Evolutionary conservation across 2,797 vertebrate genomes (phyloP).

Genomic region (Paramormyrops hopkinsi): DNA sequence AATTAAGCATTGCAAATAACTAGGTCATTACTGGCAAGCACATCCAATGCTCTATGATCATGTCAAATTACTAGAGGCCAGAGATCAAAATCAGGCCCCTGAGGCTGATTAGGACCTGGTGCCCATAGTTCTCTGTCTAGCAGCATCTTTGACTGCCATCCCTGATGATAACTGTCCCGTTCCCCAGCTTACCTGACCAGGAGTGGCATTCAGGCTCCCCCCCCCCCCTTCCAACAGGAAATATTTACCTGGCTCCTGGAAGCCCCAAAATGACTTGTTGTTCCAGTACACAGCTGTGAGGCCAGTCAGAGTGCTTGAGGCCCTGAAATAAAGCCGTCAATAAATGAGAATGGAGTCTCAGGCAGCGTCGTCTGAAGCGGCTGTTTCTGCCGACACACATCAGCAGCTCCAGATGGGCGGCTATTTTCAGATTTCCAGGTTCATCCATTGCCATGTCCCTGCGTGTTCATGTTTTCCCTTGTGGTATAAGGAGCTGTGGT

Average conservation of each 20-base stretch:
- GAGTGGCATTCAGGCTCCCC: neutral
- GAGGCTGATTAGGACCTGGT: neutral
- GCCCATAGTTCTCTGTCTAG: neutral
- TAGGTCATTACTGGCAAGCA: neutral
- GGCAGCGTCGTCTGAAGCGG: slow-evolving; percentile 38
- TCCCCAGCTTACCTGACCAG: neutral
- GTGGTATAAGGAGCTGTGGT: neutral
- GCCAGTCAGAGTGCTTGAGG: slow-evolving; percentile 36
- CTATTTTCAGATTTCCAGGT: slow-evolving; percentile 49
- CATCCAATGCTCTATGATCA: neutral
- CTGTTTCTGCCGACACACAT: slow-evolving; percentile 23
- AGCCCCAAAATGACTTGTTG: slow-evolving; percentile 27
- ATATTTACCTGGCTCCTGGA: slow-evolving; percentile 21
- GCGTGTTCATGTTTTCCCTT: neutral
- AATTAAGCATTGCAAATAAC: neutral
- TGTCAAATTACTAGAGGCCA: neutral
- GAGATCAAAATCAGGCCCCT: neutral
- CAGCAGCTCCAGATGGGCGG: slow-evolving; percentile 31
- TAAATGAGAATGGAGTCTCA: slow-evolving; percentile 47
- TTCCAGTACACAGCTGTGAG: slow-evolving; percentile 23
- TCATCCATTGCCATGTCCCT: neutral
- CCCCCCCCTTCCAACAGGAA: neutral
- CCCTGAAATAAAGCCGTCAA: slow-evolving; percentile 45
- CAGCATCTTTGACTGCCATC: too few species aligned
- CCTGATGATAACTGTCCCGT: neutral